Evolutionary conservation across 1,140 invertebrate genomes (phyloP).

Genomic region (Conus betulinus): DNA sequence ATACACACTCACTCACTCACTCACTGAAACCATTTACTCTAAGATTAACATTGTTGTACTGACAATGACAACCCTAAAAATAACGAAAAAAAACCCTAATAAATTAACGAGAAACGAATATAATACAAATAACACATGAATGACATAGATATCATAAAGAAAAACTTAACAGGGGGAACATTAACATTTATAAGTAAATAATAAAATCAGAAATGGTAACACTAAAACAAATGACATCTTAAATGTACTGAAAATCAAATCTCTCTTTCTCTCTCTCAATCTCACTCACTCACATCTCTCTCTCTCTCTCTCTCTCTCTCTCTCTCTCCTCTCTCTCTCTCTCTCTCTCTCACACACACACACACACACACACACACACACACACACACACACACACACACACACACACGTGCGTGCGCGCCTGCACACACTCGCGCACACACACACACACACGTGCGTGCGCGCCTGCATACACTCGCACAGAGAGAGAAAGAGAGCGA

Average conservation of each 20-base stretch:
- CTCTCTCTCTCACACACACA: background rate
- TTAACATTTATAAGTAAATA: background rate
- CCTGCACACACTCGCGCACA: background rate
- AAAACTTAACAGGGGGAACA: background rate
- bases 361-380: conserved; percentile 9
- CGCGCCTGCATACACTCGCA: background rate
- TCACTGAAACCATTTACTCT: background rate
- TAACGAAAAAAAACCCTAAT: background rate
- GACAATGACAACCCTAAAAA: background rate
- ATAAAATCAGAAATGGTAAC: too few relatives aligned
- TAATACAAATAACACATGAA: background rate
- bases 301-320: background rate
- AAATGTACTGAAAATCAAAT: too few relatives aligned
- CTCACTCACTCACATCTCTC: background rate
- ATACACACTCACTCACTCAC: background rate
- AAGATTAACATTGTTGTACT: background rate
- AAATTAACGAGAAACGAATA: background rate
- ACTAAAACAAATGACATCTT: too few relatives aligned
- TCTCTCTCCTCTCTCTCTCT: background rate
- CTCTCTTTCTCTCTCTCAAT: too few relatives aligned
- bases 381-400: conserved; percentile 10
- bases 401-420: background rate
- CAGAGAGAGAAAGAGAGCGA: background rate
- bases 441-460: background rate
- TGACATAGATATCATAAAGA: background rate